Evolutionary conservation across 2,888 invertebrate species (phyloP), one percentile per base, ranked within the genome.

Genomic region (Mylabris sibirica): DNA sequence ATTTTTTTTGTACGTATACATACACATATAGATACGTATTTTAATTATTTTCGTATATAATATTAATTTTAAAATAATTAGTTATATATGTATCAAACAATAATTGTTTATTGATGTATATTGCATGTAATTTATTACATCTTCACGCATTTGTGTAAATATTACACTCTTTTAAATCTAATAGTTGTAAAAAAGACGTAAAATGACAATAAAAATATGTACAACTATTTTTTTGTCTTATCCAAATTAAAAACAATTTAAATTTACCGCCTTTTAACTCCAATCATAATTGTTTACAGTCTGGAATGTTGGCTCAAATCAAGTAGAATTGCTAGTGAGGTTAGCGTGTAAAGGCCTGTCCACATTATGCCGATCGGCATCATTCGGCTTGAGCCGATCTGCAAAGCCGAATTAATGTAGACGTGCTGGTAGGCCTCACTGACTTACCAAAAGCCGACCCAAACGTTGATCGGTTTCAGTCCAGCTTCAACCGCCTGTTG

Each of bases 141-240:
- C 61, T 63, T 64, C 67, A 67, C 60, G 59, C 64, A 68, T 67
- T 64, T 64, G 59, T 68, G 68, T 68, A 68, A 34, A 68, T 68
- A 68, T 65, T 62, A 62, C 67, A 68, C 67, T 60, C n/a, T 64
- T 22, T 62, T 12, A 63, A 63, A 63, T 17, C 12, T 24, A 68
- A 72, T 73, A 73, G 71, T 67, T 72, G 73, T 75, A 72, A 67
- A 69, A 75, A 75, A 76, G 71, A 76, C 74, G 72, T 75, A 74
- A 72, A 75, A 70, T 75, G 75, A 76, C 76, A 76, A 77, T 76
- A 76, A 77, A 77, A 76, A 70, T 73, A 61, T 72, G 66, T 63
- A 66, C 35, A 62, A 68, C 61, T 65, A 59, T 8, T 0, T 17
- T 2, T 3, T 6, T 38, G 1, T 11, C 14, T 1, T 34, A 8